These are phyloP conservation scores for Galemys pyrenaicus DNA, from an alignment of 2,113 vertebrate genomes.

Conservation along the genomic window DNA sequence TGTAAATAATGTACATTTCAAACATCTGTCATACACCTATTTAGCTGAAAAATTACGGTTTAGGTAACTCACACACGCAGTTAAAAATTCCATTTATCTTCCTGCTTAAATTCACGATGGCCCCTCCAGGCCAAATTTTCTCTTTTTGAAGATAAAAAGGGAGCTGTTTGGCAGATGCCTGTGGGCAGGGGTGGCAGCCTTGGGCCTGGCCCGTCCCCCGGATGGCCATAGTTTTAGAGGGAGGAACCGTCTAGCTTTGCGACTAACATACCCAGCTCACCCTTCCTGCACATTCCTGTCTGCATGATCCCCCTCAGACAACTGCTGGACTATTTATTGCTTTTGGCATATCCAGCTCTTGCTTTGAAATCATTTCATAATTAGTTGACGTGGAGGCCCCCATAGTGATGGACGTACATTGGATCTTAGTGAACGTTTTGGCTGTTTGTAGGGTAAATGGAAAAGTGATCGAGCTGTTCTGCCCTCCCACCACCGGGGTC, in stretches of 20 bases:
- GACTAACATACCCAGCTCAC: background rate
- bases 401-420: background rate
- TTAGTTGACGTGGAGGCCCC: background rate
- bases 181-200: background rate
- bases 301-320: background rate
- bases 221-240: background rate
- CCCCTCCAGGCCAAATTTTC: slow-evolving; percentile 30
- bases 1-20: slow-evolving; percentile 68
- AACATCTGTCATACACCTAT: slow-evolving; percentile 53
- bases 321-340: background rate
- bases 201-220: background rate
- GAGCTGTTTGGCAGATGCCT: slow-evolving; percentile 58
- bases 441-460: too few species aligned
- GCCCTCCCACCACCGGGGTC: too few species aligned
- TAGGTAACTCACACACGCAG: slow-evolving; percentile 45
- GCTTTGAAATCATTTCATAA: slow-evolving; percentile 50
- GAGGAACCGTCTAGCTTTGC: background rate
- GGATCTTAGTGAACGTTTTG: background rate
- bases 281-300: slow-evolving; percentile 37
- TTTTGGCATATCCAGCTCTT: background rate
- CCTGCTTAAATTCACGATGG: background rate
- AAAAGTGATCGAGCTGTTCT: too few species aligned
- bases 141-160: slow-evolving; percentile 64
- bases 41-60: slow-evolving; percentile 64
- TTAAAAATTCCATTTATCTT: slow-evolving; percentile 69